Base-by-base conservation (phyloP, 2,113 vertebrate genomes). In the Sturnus vulgaris region DNA sequence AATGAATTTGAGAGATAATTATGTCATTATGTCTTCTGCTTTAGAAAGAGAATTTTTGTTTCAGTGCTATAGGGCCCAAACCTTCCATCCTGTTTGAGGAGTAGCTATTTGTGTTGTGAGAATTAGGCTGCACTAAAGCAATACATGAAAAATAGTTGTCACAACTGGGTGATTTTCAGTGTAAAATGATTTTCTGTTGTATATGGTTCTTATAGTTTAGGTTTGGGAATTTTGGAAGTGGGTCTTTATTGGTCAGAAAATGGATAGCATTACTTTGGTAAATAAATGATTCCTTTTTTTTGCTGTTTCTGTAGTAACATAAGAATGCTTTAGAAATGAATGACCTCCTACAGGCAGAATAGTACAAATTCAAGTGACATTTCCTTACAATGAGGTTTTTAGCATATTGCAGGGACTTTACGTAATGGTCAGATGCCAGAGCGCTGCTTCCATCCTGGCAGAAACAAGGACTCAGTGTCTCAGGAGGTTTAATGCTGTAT, bases 371-470 rank as follows among this genome's bases (percentile, higher is more conserved):
- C 90, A 92, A 93, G 82, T 97, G 97, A 97, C 96, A 97, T 98
- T 97, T 98, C 92, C 92, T 95, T 94, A 98, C 97, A 98, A 93
- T 96, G 95, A 97, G 76, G 90, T 95, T 96, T 96, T 97, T 89
- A 96, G 93, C 75, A 75, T 90, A 95, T 96, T 65, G 75, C 40
- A 88, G 79, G 73, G 90, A 91, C 88, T 95, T 97, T 95, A 83
- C 27, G 25, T 93, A 94, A 90, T 82, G 70, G 93, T 81, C 93
- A 79, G 95, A 86, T 75, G 63, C 82, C 0, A 6, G 35, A 93
- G 56, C 72, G 49, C 88, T 96, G 92, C 90, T 93, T 92, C 70
- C 49, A 4, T 94, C 90, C 65, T 69, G 85, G 88, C 40, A 73
- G 77, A 90, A 97, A 97, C 93, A 98, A 97, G 72, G 76, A 70